Conservation (phyloP, 2,113 vertebrate species). For the Gadus macrocephalus region DNA sequence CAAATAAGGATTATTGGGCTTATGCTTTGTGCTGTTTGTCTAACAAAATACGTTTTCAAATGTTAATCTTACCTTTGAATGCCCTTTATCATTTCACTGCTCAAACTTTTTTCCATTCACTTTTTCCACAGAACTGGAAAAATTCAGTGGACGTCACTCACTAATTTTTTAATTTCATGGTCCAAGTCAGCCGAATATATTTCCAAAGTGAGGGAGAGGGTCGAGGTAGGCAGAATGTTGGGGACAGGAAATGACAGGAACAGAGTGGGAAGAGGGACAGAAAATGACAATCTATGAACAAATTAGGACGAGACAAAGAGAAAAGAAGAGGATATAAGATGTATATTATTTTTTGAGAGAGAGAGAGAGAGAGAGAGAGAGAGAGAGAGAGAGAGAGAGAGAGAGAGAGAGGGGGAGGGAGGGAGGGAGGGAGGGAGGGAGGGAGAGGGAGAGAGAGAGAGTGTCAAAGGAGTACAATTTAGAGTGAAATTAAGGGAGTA, state of each 20-base stretch:
- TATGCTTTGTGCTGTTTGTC: background rate
- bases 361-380: slow-evolving; percentile 11
- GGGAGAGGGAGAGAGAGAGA: background rate
- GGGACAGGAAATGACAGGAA: background rate
- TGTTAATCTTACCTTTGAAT: slow-evolving; percentile 37
- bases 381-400: slow-evolving; percentile 13
- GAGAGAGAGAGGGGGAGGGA: background rate
- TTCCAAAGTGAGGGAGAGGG: slow-evolving; percentile 44
- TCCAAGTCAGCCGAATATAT: slow-evolving; percentile 69
- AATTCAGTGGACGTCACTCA: slow-evolving; percentile 69
- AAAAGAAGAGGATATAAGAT: background rate
- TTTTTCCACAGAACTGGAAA: slow-evolving; percentile 56
- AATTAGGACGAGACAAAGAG: slow-evolving; percentile 20
- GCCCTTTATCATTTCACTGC: slow-evolving; percentile 35
- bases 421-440: slow-evolving; percentile 4
- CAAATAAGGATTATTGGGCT: too few relatives aligned
- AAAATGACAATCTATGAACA: background rate
- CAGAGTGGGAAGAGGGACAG: background rate
- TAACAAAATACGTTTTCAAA: slow-evolving; percentile 25
- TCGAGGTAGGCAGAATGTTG: background rate
- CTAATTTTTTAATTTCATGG: slow-evolving; percentile 78
- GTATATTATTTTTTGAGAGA: background rate
- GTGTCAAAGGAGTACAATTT: background rate
- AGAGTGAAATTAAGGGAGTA: slow-evolving; percentile 2
- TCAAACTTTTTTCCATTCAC: slow-evolving; percentile 27